Percentiles rank a stretch among this genome's conserved stretches.
phyloP scores from a whole-genome alignment of 2,113 vertebrate species.

The Dromas ardeola region DNA sequence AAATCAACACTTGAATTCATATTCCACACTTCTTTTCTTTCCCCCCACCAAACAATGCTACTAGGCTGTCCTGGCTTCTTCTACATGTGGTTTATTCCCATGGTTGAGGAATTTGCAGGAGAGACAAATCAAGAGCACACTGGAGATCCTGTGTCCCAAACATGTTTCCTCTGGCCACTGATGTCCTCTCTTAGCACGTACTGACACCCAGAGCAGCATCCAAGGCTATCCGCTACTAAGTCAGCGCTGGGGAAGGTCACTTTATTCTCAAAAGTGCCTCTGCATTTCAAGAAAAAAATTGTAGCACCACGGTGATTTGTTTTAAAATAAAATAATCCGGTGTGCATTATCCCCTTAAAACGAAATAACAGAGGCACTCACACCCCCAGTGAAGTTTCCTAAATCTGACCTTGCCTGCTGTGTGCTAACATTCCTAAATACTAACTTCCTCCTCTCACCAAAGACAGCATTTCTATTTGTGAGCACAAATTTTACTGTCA shows the following conservation, averaged over 20 bases:
- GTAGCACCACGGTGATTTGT: slow-evolving; percentile 84
- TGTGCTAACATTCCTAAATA: slow-evolving; percentile 48
- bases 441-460: neutral
- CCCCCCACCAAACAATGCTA: slow-evolving; percentile 53
- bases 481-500: slow-evolving; percentile 63
- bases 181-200: slow-evolving; percentile 39
- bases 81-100: slow-evolving; percentile 38
- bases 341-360: slow-evolving; percentile 76
- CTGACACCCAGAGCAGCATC: slow-evolving; percentile 66
- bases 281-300: slow-evolving; percentile 75
- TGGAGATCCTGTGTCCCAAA: slow-evolving; percentile 53
- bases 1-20: slow-evolving; percentile 64
- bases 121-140: slow-evolving; percentile 69
- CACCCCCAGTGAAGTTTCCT: slow-evolving; percentile 61
- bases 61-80: slow-evolving; percentile 48
- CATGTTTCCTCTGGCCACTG: slow-evolving; percentile 45
- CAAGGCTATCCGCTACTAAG: slow-evolving; percentile 71
- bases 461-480: slow-evolving; percentile 45
- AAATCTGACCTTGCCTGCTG: slow-evolving; percentile 63
- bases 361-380: slow-evolving; percentile 78
- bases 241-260: slow-evolving; percentile 81
- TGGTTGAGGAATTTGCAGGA: slow-evolving; percentile 35
- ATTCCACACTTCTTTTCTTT: slow-evolving; percentile 67
- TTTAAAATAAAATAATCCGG: slow-evolving; percentile 75
- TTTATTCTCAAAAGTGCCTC: slow-evolving; percentile 81